A percentile compares a stretch with the other conserved stretches of the same genome.
Conservation (phyloP, 2,888 invertebrate species). For the Meteorus cinctellus region DNA sequence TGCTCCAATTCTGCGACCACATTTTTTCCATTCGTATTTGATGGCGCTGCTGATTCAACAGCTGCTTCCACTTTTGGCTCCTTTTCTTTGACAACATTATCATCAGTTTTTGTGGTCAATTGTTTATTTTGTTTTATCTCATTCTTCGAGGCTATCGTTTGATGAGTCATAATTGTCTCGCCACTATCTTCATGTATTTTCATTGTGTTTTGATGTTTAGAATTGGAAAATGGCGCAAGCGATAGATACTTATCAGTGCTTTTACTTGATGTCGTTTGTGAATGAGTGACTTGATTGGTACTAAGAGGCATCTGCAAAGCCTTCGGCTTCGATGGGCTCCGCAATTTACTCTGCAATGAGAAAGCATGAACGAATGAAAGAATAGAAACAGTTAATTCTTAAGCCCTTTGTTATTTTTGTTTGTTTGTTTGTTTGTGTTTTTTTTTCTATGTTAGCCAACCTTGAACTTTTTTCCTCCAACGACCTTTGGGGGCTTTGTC, state of each 20-base stretch:
- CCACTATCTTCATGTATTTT: conserved; percentile 25
- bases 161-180: not conserved
- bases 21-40: conserved; percentile 41
- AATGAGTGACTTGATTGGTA: conserved; percentile 44
- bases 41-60: conserved; percentile 37
- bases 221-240: conserved; percentile 25
- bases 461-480: conserved; percentile 25
- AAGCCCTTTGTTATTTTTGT: too few species aligned
- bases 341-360: conserved; percentile 60
- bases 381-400: conserved; percentile 12
- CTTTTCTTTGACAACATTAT: conserved; percentile 33
- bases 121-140: conserved; percentile 37
- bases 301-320: not conserved
- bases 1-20: conserved; percentile 26
- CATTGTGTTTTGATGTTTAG: conserved; percentile 11
- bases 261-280: conserved; percentile 50
- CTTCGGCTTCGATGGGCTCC: conserved; percentile 48
- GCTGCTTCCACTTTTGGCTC: conserved; percentile 37
- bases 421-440: not conserved
- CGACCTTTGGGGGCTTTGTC: not conserved
- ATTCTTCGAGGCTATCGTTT: conserved; percentile 3
- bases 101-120: conserved; percentile 22
- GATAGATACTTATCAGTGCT: conserved; percentile 4
- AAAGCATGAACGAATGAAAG: not conserved
- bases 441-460: conserved; percentile 12